Evolutionary conservation across 2,113 vertebrate genomes (phyloP).

Genomic region (Recurvirostra avosetta): DNA sequence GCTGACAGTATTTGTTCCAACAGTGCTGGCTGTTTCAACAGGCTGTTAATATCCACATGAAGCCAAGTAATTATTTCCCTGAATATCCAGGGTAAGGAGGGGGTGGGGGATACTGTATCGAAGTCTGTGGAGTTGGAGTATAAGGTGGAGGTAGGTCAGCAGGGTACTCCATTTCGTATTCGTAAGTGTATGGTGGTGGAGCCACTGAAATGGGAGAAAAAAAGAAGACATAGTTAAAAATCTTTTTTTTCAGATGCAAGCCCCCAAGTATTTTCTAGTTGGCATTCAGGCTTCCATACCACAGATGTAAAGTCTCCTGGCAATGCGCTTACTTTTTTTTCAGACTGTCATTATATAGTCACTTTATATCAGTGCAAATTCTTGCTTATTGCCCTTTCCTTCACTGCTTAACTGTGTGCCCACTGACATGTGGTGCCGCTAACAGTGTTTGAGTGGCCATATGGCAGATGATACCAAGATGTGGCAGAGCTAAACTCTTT

Average conservation of each 20-base stretch:
- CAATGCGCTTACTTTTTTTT: not conserved
- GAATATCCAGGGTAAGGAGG: conserved; percentile 86
- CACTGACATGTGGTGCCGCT: not conserved
- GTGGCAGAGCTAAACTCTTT: not conserved
- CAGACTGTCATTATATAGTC: not conserved
- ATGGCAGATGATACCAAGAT: not conserved
- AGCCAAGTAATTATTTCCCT: conserved; percentile 71
- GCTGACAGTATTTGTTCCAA: not conserved
- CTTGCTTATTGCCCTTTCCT: not conserved
- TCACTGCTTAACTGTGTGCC: not conserved
- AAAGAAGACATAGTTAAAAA: not conserved
- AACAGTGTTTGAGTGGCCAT: not conserved
- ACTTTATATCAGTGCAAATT: not conserved
- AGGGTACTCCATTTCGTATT: conserved; percentile 84
- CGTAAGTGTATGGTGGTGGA: conserved; percentile 84
- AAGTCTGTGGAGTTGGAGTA: conserved; percentile 74
- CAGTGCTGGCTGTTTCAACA: not conserved
- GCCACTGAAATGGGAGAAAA: conserved; percentile 72
- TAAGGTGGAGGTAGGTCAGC: conserved; percentile 84
- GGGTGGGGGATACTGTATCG: conserved; percentile 76
- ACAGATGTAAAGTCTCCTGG: not conserved
- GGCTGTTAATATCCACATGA: not conserved
- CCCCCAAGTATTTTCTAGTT: not conserved
- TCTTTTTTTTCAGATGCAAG: not conserved
- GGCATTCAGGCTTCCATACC: not conserved